Evolutionary conservation across 2,888 invertebrate species (phyloP).

Genomic region (Myathropa florea): DNA sequence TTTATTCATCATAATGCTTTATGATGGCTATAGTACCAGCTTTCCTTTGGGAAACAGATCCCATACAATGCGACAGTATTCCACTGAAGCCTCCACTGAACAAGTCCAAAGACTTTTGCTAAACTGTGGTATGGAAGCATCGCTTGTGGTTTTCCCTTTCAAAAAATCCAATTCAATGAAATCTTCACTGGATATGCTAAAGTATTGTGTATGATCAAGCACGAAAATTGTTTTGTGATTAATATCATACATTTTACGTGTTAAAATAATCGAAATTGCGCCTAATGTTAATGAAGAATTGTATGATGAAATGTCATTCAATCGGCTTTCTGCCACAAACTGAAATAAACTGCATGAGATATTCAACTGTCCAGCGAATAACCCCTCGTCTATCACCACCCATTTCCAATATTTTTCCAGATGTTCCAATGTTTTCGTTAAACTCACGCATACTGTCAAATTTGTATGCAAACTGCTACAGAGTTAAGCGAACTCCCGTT

Average conservation of each 20-base stretch:
- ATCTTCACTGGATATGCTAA: constrained; percentile 85
- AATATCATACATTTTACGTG: constrained; percentile 78
- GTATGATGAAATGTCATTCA: neutral
- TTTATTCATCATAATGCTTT: neutral
- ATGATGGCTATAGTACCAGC: constrained; percentile 83
- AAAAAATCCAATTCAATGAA: constrained; percentile 79
- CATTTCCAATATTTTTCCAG: too few species aligned
- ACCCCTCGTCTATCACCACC: too few species aligned
- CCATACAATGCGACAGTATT: constrained; percentile 98
- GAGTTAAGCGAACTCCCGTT: too few species aligned
- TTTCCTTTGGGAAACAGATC: constrained; percentile 97
- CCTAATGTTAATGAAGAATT: neutral
- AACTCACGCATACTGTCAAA: too few species aligned
- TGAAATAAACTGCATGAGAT: too few species aligned
- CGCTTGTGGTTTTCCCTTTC: constrained; percentile 83
- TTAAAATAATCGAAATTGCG: constrained; percentile 20
- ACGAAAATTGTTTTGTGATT: constrained; percentile 98
- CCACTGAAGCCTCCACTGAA: constrained; percentile 95
- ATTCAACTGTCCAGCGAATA: too few species aligned
- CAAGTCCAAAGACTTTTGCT: constrained; percentile 98
- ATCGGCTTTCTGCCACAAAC: constrained; percentile 44
- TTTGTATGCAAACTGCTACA: too few species aligned
- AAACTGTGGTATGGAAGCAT: constrained; percentile 89
- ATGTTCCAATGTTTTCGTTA: too few species aligned
- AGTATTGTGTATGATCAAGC: constrained; percentile 95